Evolutionary conservation across 2,888 invertebrate genomes (phyloP), one percentile per base, ranked within the genome.

Genomic region (Notocelia uddmanniana): DNA sequence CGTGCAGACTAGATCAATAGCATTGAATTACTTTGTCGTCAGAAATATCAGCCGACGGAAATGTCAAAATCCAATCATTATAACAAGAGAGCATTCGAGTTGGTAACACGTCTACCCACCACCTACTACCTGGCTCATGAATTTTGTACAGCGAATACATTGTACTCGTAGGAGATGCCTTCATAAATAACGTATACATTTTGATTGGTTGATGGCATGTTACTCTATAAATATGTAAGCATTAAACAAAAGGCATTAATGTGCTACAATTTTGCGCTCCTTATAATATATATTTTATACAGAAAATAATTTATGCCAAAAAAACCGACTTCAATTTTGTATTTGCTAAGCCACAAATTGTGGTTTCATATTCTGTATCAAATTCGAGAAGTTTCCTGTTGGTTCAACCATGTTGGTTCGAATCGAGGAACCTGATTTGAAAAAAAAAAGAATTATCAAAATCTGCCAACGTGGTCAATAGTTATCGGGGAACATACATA

Each of bases 1-100:
- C 31, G 13, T 18, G 34, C 31, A 8, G 21, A 37, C 37, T 55
- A 55, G 55, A 37, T 59, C 59, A 52, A 54, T 52, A 66, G 54
- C 59, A 31, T 59, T 45, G 31, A 66, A 59, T 66, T 54, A 71
- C 66, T 37, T 45, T 68, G 37, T 59, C 59, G 18, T 52, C 52
- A 45, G 37, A 31, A 37, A 59, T 45, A 54, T 31, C 59, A 67
- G 66, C 59, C 48, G 60, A 18, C 60, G 48, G 62, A 72, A 72
- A 68, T 72, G 23, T 62, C 60, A 62, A 72, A 71, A 72, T 62
- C 26, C 48, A 72, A 72, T 71, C 71, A 71, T 72, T 67, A 60
- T 52, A 48, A 52, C 59, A 70, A 64, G 70, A 69, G 63, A 45
- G 63, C 69, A 69, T 57, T 69, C 69, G 48, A 37, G 55, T 21